Evolutionary conservation across 2,797 vertebrate genomes (phyloP).

Genomic region (Cyclopterus lumpus): DNA sequence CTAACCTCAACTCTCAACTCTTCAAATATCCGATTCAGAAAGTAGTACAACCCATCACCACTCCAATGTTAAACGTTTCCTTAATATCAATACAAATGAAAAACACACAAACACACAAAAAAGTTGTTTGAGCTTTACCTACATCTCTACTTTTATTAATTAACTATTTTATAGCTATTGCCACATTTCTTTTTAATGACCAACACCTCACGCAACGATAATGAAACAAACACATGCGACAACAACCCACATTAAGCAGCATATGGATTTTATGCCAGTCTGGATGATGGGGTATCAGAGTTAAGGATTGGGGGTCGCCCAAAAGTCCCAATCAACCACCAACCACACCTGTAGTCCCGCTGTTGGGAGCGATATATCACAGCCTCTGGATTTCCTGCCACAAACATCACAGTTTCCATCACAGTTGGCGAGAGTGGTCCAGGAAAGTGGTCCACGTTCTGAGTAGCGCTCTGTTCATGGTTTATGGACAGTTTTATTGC

Average conservation of each 20-base stretch:
- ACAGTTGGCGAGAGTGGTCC: slow-evolving; percentile 28
- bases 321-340: slow-evolving; percentile 46
- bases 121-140: neutral
- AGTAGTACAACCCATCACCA: neutral
- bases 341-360: slow-evolving; percentile 31
- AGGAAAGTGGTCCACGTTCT: slow-evolving; percentile 65
- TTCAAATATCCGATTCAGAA: neutral
- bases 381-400: slow-evolving; percentile 63
- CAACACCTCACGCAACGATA: slow-evolving; percentile 15
- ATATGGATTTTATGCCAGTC: slow-evolving; percentile 35
- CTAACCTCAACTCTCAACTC: too few relatives aligned
- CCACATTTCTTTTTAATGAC: slow-evolving; percentile 3
- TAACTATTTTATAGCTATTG: neutral
- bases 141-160: neutral
- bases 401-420: slow-evolving; percentile 74
- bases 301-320: slow-evolving; percentile 37
- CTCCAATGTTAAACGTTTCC: neutral
- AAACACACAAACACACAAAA: slow-evolving; percentile 1
- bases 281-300: slow-evolving; percentile 27
- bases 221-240: slow-evolving; percentile 15
- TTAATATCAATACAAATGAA: neutral
- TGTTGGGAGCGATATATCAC: slow-evolving; percentile 46
- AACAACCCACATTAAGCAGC: slow-evolving; percentile 36
- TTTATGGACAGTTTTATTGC: slow-evolving; percentile 65
- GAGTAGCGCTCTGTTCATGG: slow-evolving; percentile 64